Base-by-base conservation (phyloP, 2,888 invertebrate species). In the Drosophila falleni region DNA sequence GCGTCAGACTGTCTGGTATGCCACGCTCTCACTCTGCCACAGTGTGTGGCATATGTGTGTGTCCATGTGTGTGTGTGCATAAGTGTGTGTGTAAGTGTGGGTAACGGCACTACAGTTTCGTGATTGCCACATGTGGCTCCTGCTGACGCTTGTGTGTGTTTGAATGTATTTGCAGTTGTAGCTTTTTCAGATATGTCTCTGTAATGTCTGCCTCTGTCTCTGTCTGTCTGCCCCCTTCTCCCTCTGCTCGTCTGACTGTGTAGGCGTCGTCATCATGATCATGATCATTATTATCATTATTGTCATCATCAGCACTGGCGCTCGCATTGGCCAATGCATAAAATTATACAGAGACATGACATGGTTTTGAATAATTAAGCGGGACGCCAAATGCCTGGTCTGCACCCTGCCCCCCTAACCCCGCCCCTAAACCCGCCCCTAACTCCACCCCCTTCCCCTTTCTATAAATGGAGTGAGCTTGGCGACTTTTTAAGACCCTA, bases 341-440 rank as follows among this genome's bases (percentile, higher is more conserved):
- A 87, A 90, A 91, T 92, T 92, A 92, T 91, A 89, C 87, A 84
- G 81, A 82, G 82, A 90, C 90, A 90, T 90, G 90, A 91, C 91
- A 88, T 91, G 92, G 89, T 91, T 92, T 91, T 92, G 90, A 91
- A 91, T 91, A 91, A 92, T 92, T 91, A 91, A 91, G 90, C 87
- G 89, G 79, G 71, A 81, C 80, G 72, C 73, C 80, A 81, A 81
- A 75, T 83, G 63, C 63, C 62, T 53, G 62, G 35, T 29, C 70
- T 29, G 8, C 4, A 3, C 26, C 42, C 53, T 1, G 15, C 6
- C 6, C 10, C 47, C 6, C 8, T 15, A 5, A n/a, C n/a, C n/a
- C n/a, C n/a, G n/a, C 6, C 51, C 15, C 51, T 31, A 5, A 11
- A 15, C 33, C 50, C 5, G 11, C 6, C 3, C 0, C 29, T 9